These are phyloP conservation scores for Delphinus delphis DNA, from an alignment of 2,113 vertebrate species.

Conservation along the genomic window DNA sequence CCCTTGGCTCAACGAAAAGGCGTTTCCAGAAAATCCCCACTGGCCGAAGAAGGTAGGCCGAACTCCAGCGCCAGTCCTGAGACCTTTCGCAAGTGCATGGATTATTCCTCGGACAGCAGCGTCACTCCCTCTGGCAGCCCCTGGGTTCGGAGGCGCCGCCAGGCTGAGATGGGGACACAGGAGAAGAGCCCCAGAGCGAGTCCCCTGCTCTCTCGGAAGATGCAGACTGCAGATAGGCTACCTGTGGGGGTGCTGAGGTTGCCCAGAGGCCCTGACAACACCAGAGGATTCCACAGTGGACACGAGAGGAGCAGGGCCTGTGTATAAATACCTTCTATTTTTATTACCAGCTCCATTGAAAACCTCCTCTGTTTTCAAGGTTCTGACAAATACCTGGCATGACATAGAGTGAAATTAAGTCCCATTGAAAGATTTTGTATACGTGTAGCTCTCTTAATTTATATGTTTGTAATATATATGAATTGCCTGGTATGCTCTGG, in stretches of 20 bases:
- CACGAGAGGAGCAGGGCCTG: conserved; percentile 84
- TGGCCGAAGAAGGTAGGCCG: conserved; percentile 87
- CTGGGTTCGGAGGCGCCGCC: conserved; percentile 95
- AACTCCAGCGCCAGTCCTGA: conserved; percentile 87
- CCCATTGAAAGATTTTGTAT: conserved; percentile 59
- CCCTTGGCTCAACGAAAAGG: conserved; percentile 91
- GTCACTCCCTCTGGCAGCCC: conserved; percentile 95
- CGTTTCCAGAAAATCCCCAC: conserved; percentile 88
- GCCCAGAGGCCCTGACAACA: conserved; percentile 94
- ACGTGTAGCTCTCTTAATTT: conserved; percentile 58
- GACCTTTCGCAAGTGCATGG: conserved; percentile 83
- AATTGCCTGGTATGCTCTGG: neutral
- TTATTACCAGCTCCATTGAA: neutral
- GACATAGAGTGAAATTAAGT: conserved; percentile 32
- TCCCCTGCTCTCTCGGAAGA: conserved; percentile 90
- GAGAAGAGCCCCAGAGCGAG: conserved; percentile 93
- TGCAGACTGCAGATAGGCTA: conserved; percentile 91
- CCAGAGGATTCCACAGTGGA: conserved; percentile 91
- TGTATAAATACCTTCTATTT: conserved; percentile 48
- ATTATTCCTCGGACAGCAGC: conserved; percentile 97
- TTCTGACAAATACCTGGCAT: conserved; percentile 43
- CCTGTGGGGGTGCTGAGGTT: conserved; percentile 92
- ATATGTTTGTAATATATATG: conserved; percentile 64
- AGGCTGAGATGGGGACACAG: conserved; percentile 87
- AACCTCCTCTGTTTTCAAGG: conserved; percentile 18